Conservation (phyloP, 2,113 vertebrate genomes). For the Notarius lentiginosus region DNA sequence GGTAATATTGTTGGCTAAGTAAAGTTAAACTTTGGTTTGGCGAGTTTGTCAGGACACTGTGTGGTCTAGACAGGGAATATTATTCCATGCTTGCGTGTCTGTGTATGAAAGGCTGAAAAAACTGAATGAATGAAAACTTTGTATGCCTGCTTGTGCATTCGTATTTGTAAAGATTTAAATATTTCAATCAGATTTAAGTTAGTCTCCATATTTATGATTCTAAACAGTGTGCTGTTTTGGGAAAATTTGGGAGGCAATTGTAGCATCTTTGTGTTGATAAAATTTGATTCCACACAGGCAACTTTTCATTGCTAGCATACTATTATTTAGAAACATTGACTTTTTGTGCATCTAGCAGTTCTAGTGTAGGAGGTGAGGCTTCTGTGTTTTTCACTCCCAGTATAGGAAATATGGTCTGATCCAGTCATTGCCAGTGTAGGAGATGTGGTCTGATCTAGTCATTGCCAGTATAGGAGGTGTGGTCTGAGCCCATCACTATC, state of each 20-base stretch:
- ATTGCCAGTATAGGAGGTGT: background rate
- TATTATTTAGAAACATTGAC: background rate
- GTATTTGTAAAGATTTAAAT: background rate
- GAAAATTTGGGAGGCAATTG: background rate
- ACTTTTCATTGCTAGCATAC: background rate
- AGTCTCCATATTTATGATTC: background rate
- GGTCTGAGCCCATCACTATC: background rate
- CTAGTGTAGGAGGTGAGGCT: background rate
- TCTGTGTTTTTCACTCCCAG: background rate
- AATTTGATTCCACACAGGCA: background rate
- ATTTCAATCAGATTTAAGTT: background rate
- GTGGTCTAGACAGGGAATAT: constrained; percentile 29
- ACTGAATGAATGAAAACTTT: background rate
- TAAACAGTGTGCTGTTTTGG: background rate
- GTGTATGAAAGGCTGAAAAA: background rate
- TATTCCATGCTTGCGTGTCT: background rate
- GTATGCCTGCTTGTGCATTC: background rate
- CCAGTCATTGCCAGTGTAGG: background rate
- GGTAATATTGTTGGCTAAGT: constrained; percentile 16
- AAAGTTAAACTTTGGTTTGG: constrained; percentile 30
- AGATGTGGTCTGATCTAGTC: background rate
- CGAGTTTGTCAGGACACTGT: constrained; percentile 11
- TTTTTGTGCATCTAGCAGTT: background rate
- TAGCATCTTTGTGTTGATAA: background rate
- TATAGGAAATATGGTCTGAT: background rate